Conservation (phyloP, 2,113 vertebrate species). For the Hemibagrus wyckioides region DNA sequence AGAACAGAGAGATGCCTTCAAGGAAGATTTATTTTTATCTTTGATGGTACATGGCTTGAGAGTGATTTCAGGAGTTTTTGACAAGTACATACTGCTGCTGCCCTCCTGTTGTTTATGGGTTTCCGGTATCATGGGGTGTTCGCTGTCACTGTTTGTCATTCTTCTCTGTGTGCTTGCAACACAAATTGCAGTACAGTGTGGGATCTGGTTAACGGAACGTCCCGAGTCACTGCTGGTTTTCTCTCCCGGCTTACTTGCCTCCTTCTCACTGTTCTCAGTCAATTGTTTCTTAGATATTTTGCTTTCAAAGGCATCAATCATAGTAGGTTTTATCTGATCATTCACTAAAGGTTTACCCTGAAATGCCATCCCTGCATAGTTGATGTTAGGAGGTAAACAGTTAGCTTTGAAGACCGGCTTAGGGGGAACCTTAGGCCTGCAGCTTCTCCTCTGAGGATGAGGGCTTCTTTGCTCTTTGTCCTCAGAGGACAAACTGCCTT, state of each 20-base stretch:
- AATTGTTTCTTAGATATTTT: constrained; percentile 48
- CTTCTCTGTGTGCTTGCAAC: constrained; percentile 45
- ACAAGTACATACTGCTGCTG: constrained; percentile 59
- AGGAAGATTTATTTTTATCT: constrained; percentile 69
- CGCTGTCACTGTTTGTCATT: constrained; percentile 62
- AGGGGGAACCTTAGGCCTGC: constrained; percentile 53
- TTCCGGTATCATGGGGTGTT: constrained; percentile 55
- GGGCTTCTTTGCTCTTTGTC: constrained; percentile 58
- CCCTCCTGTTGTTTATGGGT: constrained; percentile 62
- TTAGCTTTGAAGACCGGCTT: constrained; percentile 59
- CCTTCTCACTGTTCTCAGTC: constrained; percentile 42
- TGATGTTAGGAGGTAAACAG: constrained; percentile 59
- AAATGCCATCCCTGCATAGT: constrained; percentile 55
- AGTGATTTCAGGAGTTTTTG: constrained; percentile 70
- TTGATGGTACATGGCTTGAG: constrained; percentile 56
- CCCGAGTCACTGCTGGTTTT: constrained; percentile 60
- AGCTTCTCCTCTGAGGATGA: constrained; percentile 45
- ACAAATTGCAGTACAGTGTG: constrained; percentile 55
- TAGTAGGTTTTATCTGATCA: constrained; percentile 56
- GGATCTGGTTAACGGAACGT: constrained; percentile 59
- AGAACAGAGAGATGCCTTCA: constrained; percentile 64
- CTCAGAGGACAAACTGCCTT: constrained; percentile 74
- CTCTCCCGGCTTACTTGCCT: constrained; percentile 48
- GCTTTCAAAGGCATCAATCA: constrained; percentile 57
- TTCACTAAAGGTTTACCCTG: constrained; percentile 45